phyloP scores from a whole-genome alignment of 2,888 invertebrate species.

The Lithosia quadra region DNA sequence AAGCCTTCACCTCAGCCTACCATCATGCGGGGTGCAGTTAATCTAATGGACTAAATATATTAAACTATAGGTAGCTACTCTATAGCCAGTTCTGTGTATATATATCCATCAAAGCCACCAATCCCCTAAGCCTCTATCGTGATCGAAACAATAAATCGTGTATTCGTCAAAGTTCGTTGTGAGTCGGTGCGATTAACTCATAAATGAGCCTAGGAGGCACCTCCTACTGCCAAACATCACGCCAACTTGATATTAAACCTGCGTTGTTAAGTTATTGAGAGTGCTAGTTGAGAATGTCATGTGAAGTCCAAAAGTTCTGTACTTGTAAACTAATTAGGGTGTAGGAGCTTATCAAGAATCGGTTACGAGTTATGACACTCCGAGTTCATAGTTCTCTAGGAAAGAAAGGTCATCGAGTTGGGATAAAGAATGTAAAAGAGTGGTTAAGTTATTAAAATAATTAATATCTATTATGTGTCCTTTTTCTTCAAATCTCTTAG shows the following conservation, averaged over 20 bases:
- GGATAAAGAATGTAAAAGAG: too few relatives aligned
- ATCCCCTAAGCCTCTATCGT: constrained; percentile 59
- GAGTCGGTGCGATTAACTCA: constrained; percentile 74
- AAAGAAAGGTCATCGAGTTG: neutral
- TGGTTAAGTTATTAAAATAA: too few relatives aligned
- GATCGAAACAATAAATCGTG: constrained; percentile 75
- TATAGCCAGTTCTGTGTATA: neutral
- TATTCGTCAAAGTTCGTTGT: constrained; percentile 79
- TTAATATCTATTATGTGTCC: too few relatives aligned
- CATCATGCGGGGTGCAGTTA: too few relatives aligned
- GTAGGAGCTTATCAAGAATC: neutral
- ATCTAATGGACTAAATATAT: too few relatives aligned
- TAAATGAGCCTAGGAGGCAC: constrained; percentile 68
- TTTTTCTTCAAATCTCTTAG: too few relatives aligned
- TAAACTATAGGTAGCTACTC: too few relatives aligned
- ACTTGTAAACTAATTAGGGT: constrained; percentile 1
- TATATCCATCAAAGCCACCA: constrained; percentile 29
- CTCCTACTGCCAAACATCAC: constrained; percentile 64
- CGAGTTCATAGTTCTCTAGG: neutral
- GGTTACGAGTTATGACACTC: too few relatives aligned
- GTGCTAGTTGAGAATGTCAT: neutral
- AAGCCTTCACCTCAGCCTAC: too few relatives aligned
- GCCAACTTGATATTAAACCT: constrained; percentile 59
- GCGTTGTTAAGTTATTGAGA: constrained; percentile 38
- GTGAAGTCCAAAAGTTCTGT: constrained; percentile 1